Base-by-base conservation (phyloP, 1,140 invertebrate genomes). In the Conopomorpha cramerella region DNA sequence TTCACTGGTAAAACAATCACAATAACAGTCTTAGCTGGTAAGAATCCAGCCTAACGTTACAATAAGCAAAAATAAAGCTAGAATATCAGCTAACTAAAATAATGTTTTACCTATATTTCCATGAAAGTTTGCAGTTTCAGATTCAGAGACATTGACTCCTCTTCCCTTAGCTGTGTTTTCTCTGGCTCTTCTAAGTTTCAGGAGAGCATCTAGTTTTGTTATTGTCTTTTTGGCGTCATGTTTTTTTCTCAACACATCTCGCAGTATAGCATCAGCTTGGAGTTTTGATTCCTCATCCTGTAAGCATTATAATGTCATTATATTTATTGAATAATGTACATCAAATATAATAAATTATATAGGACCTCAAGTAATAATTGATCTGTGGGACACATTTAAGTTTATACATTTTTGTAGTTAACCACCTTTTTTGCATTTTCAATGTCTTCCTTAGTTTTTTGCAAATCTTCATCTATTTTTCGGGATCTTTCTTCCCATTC, bases 211-310 rank as follows among this genome's bases (percentile, higher is more conserved):
- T 11, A 91, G 53, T 14, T 89, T 59, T 0, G 73, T 62, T 1
- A 87, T 53, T 46, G 81, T 83, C 48, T 85, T 85, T 35, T 81
- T 83, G 0, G 83, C 84, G 54, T 91, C 87, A 19, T 61, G 78
- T 51, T 87, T 84, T 55, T 89, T 89, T 30, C 79, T 78, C 15
- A 81, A 64, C 0, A 90, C 86, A 49, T 89, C 86, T 27, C 81
- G 80, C 1, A 91, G 56, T 8, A 89, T 78, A 39, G 79, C 70
- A 57, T 91, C 89, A 0, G 86, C 86, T 56, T 89, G 79, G 46
- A 79, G 76, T 45, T 86, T 84, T 30, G 85, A 72, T 50, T 81
- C 78, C 56, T 85, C 81, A 53, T 86, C 83, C 80, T 88, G 55
- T n/a, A 53, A 58, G 52, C 19, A 28, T n/a, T n/a, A n/a, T n/a